These are phyloP conservation scores for Rhaphigaster nebulosa DNA, from an alignment of 2,888 invertebrate species.

Conservation along the genomic window DNA sequence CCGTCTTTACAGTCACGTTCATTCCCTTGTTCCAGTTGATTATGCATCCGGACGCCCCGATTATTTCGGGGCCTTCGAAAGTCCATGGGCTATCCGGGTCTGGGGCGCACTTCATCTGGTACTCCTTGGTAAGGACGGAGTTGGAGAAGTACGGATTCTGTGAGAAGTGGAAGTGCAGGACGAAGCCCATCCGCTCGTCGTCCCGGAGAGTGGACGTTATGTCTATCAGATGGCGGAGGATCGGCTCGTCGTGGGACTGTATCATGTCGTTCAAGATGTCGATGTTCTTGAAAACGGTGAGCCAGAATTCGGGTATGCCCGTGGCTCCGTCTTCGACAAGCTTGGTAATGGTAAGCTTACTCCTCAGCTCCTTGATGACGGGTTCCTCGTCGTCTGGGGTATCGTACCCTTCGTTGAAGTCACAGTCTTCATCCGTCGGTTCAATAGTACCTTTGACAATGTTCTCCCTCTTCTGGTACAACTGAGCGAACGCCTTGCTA, in stretches of 20 bases:
- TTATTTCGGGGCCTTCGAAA: slow-evolving; percentile 96
- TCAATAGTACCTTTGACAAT: slow-evolving; percentile 61
- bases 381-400: slow-evolving; percentile 60
- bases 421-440: slow-evolving; percentile 59
- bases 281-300: slow-evolving; percentile 93
- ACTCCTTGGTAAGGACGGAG: slow-evolving; percentile 90
- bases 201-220: slow-evolving; percentile 77
- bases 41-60: slow-evolving; percentile 89
- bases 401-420: slow-evolving; percentile 59
- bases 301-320: slow-evolving; percentile 96
- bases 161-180: slow-evolving; percentile 91
- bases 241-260: slow-evolving; percentile 91
- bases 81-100: slow-evolving; percentile 88
- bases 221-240: slow-evolving; percentile 86
- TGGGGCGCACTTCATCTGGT: slow-evolving; percentile 89
- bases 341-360: slow-evolving; percentile 60
- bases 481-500: slow-evolving; percentile 57
- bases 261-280: slow-evolving; percentile 89
- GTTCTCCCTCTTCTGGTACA: slow-evolving; percentile 59
- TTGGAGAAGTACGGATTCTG: slow-evolving; percentile 93
- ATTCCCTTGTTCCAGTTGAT: slow-evolving; percentile 98
- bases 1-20: slow-evolving; percentile 95
- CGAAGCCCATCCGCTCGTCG: slow-evolving; percentile 80
- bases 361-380: slow-evolving; percentile 59
- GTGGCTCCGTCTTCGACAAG: slow-evolving; percentile 59